Conservation (phyloP, 2,888 invertebrate species). For the Chrysotoxum bicinctum region DNA sequence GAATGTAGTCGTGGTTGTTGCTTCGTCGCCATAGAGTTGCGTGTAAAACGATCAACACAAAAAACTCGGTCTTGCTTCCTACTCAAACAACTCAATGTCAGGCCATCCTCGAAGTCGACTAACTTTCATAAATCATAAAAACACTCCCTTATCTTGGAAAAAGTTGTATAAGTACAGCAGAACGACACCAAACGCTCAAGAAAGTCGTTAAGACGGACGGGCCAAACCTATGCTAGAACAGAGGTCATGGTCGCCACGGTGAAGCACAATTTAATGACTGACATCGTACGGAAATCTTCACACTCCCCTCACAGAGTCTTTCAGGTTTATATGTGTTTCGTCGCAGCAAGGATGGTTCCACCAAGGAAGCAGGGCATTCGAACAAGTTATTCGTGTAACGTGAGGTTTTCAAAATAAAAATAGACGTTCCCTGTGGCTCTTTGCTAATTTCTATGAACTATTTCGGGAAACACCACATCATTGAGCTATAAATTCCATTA, state of each 20-base stretch:
- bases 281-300: conserved; percentile 24
- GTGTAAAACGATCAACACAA: conserved; percentile 43
- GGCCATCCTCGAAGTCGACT: conserved; percentile 12
- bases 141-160: conserved; percentile 35
- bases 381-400: conserved; percentile 21
- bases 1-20: neutral
- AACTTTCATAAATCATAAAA: conserved; percentile 53
- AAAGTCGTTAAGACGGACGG: conserved; percentile 16
- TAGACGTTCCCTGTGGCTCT: conserved; percentile 25
- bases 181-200: conserved; percentile 38
- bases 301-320: neutral
- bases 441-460: conserved; percentile 29
- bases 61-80: conserved; percentile 26
- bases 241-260: conserved; percentile 57
- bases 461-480: conserved; percentile 18
- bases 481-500: conserved; percentile 29
- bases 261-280: conserved; percentile 32
- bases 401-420: conserved; percentile 25
- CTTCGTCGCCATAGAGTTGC: conserved; percentile 28
- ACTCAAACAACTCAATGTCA: conserved; percentile 49
- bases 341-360: neutral
- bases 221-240: conserved; percentile 31
- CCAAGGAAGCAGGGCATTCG: conserved; percentile 41
- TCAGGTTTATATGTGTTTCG: neutral
- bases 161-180: neutral